Conservation (phyloP, 30 jellyfish, hydroid and myxozoan genomes). For the Hydractinia symbiolongicarpus region DNA sequence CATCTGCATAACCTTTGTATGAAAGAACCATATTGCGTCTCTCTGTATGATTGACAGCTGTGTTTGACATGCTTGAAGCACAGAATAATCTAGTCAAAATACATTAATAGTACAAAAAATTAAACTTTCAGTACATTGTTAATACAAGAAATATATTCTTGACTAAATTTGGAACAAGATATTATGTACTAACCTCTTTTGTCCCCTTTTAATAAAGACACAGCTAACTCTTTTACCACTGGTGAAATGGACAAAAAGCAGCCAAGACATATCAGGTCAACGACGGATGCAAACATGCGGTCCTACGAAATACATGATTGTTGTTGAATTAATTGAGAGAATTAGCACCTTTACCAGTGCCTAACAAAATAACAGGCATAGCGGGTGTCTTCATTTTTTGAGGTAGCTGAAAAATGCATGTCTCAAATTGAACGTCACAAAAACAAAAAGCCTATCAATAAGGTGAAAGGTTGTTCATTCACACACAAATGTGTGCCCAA, state of each 20-base stretch:
- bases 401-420: no score
- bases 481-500: no score
- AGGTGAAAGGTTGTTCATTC: no score
- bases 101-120: no score
- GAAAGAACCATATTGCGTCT: conserved; percentile 91
- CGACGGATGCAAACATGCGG: conserved; percentile 53
- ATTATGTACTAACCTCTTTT: conserved; percentile 48
- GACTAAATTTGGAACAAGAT: not conserved
- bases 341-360: no score
- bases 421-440: no score
- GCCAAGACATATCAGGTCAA: conserved; percentile 57
- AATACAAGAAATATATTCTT: not conserved
- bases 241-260: conserved; percentile 70
- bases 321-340: no score
- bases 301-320: conserved; percentile 27
- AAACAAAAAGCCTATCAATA: no score
- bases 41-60: conserved; percentile 76
- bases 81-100: conserved; percentile 45
- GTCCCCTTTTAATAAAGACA: conserved; percentile 59
- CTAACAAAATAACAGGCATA: no score
- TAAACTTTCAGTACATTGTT: no score
- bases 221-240: conserved; percentile 73
- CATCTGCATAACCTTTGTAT: conserved; percentile 52
- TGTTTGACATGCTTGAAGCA: conserved; percentile 65
- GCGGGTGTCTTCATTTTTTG: no score